These are phyloP conservation scores for Nudaria mundana DNA, from an alignment of 2,888 invertebrate species.

Conservation along the genomic window DNA sequence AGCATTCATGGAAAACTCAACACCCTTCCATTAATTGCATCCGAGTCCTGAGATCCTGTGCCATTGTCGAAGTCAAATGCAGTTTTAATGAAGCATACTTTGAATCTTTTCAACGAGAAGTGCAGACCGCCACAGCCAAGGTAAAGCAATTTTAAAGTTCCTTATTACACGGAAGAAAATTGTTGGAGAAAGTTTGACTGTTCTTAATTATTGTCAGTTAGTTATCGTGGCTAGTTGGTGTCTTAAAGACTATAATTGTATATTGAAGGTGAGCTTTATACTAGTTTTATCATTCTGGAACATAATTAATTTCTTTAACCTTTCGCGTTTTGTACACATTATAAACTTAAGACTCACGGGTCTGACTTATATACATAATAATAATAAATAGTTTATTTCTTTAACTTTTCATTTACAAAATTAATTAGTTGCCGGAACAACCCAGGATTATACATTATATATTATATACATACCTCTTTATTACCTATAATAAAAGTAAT, in stretches of 20 bases:
- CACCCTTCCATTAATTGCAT: conserved; percentile 60
- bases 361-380: no score
- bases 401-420: no score
- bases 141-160: conserved; percentile 65
- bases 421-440: no score
- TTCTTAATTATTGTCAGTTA: conserved; percentile 60
- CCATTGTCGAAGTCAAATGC: conserved; percentile 59
- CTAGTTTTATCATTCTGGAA: conserved; percentile 7
- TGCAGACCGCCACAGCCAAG: conserved; percentile 48
- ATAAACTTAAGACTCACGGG: no score
- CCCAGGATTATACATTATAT: no score
- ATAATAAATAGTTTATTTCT: no score
- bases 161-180: conserved; percentile 52
- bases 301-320: conserved; percentile 6
- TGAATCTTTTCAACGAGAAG: conserved; percentile 57
- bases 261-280: conserved; percentile 15
- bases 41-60: conserved; percentile 49
- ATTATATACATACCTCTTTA: no score
- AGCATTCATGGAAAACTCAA: conserved; percentile 19
- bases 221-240: conserved; percentile 45
- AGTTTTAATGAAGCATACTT: conserved; percentile 71
- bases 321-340: no score
- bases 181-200: conserved; percentile 51
- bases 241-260: conserved; percentile 31
- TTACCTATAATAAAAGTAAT: no score